Conservation (phyloP, 2,888 invertebrate species). For the Drosophila vallismaia region DNA sequence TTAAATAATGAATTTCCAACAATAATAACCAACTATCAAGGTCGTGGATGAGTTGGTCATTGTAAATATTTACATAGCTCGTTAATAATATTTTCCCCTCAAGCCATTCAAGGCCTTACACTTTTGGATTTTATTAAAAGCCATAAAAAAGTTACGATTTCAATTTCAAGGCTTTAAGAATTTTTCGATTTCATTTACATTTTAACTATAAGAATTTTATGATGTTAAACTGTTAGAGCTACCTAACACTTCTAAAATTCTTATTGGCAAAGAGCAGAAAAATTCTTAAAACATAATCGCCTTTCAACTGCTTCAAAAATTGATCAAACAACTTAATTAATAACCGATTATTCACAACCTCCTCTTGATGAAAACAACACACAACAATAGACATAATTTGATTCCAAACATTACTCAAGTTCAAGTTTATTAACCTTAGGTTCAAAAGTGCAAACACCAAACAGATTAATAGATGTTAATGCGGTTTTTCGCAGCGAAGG, state of each 20-base stretch:
- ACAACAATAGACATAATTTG: conserved; percentile 26
- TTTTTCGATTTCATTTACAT: not conserved
- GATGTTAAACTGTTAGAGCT: not conserved
- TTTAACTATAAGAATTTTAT: not conserved
- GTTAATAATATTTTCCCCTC: conserved; percentile 2
- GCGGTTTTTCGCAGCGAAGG: conserved; percentile 38
- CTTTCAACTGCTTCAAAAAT: not conserved
- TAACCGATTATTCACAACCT: not conserved
- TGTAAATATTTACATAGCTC: conserved; percentile 72
- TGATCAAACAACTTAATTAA: conserved; percentile 3
- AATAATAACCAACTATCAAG: conserved; percentile 53
- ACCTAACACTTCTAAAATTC: too few species aligned
- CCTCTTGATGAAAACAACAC: conserved; percentile 2
- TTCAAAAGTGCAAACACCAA: conserved; percentile 53
- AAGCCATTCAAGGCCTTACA: not conserved
- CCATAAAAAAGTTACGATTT: not conserved
- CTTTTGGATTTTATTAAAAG: not conserved
- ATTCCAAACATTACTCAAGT: conserved; percentile 60
- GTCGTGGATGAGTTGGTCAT: conserved; percentile 54
- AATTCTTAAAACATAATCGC: not conserved
- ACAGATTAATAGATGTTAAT: conserved; percentile 36
- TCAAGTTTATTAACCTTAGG: conserved; percentile 73
- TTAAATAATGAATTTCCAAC: conserved; percentile 46
- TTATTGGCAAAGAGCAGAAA: too few species aligned
- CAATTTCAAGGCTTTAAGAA: not conserved